Evolutionary conservation across 2,888 invertebrate genomes (phyloP), one percentile per base, ranked within the genome.

Genomic region (Mythimna lalbum): DNA sequence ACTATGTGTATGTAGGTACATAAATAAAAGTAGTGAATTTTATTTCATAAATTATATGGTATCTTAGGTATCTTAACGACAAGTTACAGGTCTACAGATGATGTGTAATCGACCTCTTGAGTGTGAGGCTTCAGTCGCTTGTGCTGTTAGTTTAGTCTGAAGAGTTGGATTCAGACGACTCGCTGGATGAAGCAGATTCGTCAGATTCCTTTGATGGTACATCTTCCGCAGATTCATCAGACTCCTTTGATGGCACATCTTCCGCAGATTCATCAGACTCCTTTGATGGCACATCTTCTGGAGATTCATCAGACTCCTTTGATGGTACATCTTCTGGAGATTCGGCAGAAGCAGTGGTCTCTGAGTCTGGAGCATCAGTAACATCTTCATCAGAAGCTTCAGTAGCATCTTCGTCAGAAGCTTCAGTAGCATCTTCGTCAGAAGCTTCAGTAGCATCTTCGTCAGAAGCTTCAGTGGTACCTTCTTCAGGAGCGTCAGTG

Each of bases 101-200:
- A 27, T 27, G n/a, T 63, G 31, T 12, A 55, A 49, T 31, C 17
- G 14, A 14, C 47, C 12, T 63, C 14, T 7, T 31, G 17, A 19
- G 7, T 47, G 7, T 39, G 23, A 55, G 1, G 12, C 21, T 55
- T 27, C 10, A 5, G 9, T 55, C 2, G 2, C 39, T 70, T 23
- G 19, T 0, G 12, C 36, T 12, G 17, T 39, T 39, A 5, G 23
- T 17, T 72, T 64, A 70, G 1, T 43, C 33, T n/a, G 60, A 69
- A 43, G 55, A 71, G 12, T 71, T 10, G 1, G 53, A 69, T 69
- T 70, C 55, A 39, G 63, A 31, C 0, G 63, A 70, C 31, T 69
- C 4, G 47, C 36, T 69, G 27, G 53, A 70, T 21, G 55, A 21
- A 3, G 14, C 27, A 23, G 66, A 57, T 47, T 59, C 67, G 2